Conservation (phyloP, 2,113 vertebrate species). For the Balaeniceps rex region DNA sequence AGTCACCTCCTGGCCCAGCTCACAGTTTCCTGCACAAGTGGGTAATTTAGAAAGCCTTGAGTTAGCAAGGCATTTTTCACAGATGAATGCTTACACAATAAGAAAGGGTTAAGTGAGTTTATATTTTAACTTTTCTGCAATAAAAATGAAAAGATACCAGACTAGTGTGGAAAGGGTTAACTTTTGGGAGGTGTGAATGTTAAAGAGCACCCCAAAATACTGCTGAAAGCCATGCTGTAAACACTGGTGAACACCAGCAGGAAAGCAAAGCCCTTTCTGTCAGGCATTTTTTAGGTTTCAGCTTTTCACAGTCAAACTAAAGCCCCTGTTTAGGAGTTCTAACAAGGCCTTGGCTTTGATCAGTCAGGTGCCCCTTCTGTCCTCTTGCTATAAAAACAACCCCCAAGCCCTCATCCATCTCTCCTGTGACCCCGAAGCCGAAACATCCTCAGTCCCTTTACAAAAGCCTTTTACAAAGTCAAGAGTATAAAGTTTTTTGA, state of each 20-base stretch:
- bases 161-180: background rate
- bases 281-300: background rate
- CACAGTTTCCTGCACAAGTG: background rate
- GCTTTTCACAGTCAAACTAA: background rate
- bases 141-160: background rate
- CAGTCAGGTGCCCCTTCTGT: background rate
- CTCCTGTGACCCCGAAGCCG: background rate
- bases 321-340: background rate
- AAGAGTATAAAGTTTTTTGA: background rate
- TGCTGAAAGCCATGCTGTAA: background rate
- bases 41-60: background rate
- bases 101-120: background rate
- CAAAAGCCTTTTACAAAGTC: background rate
- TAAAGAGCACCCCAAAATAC: background rate
- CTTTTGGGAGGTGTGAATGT: background rate
- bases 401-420: background rate
- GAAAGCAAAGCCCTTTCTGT: background rate
- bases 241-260: background rate
- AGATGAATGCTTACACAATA: background rate
- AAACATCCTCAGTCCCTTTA: background rate
- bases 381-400: background rate
- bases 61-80: background rate
- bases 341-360: background rate
- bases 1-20: background rate
- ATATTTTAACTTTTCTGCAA: background rate